A percentile compares a stretch with the other conserved stretches of the same genome.
These are phyloP conservation scores for Psittacula echo DNA, from an alignment of 2,797 vertebrate species.

Conservation along the genomic window DNA sequence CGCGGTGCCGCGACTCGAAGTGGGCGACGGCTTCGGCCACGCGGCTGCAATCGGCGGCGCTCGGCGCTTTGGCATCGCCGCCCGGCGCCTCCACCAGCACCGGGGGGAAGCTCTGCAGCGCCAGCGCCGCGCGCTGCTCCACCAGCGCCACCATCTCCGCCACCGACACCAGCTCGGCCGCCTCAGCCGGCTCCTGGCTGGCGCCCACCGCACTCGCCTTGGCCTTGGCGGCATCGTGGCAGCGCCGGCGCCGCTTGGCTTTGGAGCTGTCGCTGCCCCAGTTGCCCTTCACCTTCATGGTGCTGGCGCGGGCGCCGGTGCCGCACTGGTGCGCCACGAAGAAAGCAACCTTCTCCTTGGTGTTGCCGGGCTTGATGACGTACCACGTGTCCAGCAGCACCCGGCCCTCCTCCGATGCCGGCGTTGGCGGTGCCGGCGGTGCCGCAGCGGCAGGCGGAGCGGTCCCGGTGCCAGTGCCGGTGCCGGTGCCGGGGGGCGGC, in stretches of 20 bases:
- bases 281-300: conserved; percentile 95
- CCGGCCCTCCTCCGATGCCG: conserved; percentile 86
- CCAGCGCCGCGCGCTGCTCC: conserved; percentile 88
- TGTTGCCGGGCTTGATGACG: conserved; percentile 97
- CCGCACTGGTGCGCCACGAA: conserved; percentile 95
- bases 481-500: background rate
- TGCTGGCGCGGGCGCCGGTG: conserved; percentile 79
- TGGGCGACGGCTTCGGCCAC: conserved; percentile 93
- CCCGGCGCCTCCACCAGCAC: conserved; percentile 72
- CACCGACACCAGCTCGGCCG: conserved; percentile 88
- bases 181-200: conserved; percentile 30
- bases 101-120: conserved; percentile 81
- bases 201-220: background rate
- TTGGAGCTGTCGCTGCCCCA: conserved; percentile 94
- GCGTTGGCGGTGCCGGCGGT: conserved; percentile 52
- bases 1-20: conserved; percentile 86
- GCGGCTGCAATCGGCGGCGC: conserved; percentile 78
- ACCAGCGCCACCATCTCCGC: conserved; percentile 96
- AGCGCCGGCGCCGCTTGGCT: conserved; percentile 90
- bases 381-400: conserved; percentile 97
- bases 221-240: conserved; percentile 82
- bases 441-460: background rate
- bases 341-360: conserved; percentile 97
- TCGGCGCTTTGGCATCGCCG: background rate
- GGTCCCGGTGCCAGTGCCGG: background rate